Evolutionary conservation across 2,888 invertebrate genomes (phyloP), one percentile per base, ranked within the genome.

Genomic region (Leucophenga montana): DNA sequence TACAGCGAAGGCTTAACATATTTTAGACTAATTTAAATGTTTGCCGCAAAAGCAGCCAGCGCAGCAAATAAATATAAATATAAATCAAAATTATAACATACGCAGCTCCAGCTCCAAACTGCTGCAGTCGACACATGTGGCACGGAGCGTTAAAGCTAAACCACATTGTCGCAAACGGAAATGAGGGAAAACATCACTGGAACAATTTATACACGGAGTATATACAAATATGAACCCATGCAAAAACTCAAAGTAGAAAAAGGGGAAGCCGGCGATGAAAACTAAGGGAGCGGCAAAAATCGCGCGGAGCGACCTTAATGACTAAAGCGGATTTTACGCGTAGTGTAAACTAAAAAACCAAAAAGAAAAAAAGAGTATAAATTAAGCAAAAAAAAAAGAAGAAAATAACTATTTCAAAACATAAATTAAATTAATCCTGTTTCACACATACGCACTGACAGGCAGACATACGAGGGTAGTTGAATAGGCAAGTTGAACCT

Each of bases 351-450:
- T 39, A 11, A 61, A 56, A 27, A 11, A 4, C 8, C 18, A 22
- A 22, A 20, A 53, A 16, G 16, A 53, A 39, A 39, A 39, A 39
- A 39, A 8, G 39, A 39, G 11, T 39, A 39, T 39, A 11, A 39
- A 39, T 39, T 39, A 39, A 39, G 39, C 9, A 11, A 39, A 39
- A 39, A 18, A 18, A 50, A 14, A 50, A 50, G 14, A 50, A 16
- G 14, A 53, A 53, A 53, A 53, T 18, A 53, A 53, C 3, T 11
- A 20, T 56, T 56, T 22, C 14, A 56, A 74, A 82, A 76, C 80
- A 84, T 81, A 84, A 81, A 84, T 81, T 80, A 73, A 74, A 78
- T 77, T 77, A 81, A 82, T 79, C 84, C 70, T 27, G 14, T 56
- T 56, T 56, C 22, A 56, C 27, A 27, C n/a, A n/a, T n/a, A 20